These are phyloP conservation scores for Emmelina monodactyla DNA, from an alignment of 2,888 invertebrate genomes.

Conservation along the genomic window DNA sequence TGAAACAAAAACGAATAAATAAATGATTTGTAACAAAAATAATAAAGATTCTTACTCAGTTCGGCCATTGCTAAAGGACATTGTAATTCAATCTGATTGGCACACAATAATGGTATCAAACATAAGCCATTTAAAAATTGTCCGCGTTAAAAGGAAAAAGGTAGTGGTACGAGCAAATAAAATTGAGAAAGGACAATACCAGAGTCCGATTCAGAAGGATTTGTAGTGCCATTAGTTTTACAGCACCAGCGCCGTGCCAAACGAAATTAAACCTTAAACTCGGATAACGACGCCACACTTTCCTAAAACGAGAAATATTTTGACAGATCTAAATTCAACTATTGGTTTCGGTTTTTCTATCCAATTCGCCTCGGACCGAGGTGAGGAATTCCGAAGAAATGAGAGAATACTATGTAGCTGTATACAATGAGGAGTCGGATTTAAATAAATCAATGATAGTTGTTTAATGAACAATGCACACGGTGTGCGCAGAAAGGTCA, in stretches of 20 bases:
- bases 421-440: no score
- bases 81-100: constrained; percentile 66
- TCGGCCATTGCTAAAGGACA: constrained; percentile 59
- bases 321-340: no score
- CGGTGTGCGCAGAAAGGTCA: no score
- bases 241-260: constrained; percentile 15
- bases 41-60: constrained; percentile 51
- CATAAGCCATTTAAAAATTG: constrained; percentile 64
- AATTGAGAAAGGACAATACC: constrained; percentile 52
- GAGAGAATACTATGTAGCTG: no score
- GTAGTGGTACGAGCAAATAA: constrained; percentile 49
- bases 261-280: constrained; percentile 11
- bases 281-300: no score
- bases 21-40: constrained; percentile 55
- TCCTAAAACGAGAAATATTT: no score
- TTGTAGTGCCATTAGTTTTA: constrained; percentile 58
- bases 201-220: constrained; percentile 46
- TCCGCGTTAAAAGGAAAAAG: constrained; percentile 57
- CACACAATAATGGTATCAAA: constrained; percentile 67
- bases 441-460: no score
- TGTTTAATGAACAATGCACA: no score
- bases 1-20: constrained; percentile 44
- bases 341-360: no score
- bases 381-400: no score
- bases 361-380: no score